Evolutionary conservation across 2,888 invertebrate genomes (phyloP).

Genomic region (Cerastoderma edule): DNA sequence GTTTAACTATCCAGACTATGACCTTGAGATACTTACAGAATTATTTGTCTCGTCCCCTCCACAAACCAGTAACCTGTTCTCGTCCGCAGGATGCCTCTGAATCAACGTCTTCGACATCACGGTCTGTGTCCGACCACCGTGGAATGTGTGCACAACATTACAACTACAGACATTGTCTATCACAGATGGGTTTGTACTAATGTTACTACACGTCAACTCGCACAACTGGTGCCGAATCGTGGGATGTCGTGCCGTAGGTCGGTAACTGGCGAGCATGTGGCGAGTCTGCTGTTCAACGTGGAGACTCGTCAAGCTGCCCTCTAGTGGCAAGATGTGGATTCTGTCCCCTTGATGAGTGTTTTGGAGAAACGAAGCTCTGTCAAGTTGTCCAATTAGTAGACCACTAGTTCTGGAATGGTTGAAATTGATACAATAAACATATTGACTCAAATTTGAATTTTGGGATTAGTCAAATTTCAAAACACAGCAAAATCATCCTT

Average conservation of each 20-base stretch:
- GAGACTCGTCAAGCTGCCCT: conserved; percentile 86
- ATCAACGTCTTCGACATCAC: conserved; percentile 88
- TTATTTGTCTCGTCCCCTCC: conserved; percentile 89
- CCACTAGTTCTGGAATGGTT: conserved; percentile 79
- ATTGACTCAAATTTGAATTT: background rate
- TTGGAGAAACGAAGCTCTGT: conserved; percentile 79
- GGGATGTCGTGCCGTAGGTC: conserved; percentile 87
- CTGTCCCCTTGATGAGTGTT: conserved; percentile 64
- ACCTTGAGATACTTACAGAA: conserved; percentile 83
- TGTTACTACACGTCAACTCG: conserved; percentile 72
- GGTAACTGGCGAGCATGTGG: conserved; percentile 89
- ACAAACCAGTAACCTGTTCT: conserved; percentile 87
- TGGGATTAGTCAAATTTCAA: background rate
- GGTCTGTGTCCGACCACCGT: conserved; percentile 88
- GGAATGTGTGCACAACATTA: conserved; percentile 83
- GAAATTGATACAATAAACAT: no score
- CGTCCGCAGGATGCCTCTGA: conserved; percentile 86
- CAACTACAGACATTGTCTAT: conserved; percentile 70
- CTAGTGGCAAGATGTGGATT: conserved; percentile 76
- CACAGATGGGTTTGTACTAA: conserved; percentile 59
- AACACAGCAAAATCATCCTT: no score
- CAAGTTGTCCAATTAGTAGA: conserved; percentile 81
- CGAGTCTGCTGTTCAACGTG: conserved; percentile 88
- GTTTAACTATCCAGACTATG: background rate
- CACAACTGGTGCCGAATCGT: conserved; percentile 83